A percentile compares a stretch with the other conserved stretches of the same genome.
phyloP scores from a whole-genome alignment of 2,113 vertebrate genomes.

The Willisornis vidua region DNA sequence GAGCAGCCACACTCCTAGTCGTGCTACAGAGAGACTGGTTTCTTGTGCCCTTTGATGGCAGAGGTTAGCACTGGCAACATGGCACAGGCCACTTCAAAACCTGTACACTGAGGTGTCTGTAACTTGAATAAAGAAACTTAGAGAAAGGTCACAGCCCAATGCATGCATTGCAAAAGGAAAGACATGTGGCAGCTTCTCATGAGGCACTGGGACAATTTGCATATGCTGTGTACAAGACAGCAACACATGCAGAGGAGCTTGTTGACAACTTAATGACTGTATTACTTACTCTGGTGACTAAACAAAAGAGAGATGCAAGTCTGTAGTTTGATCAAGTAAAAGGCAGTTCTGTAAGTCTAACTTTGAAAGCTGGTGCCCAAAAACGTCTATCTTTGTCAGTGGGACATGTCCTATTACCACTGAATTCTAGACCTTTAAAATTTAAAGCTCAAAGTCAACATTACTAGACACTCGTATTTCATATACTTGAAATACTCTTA shows the following conservation, averaged over 20 bases:
- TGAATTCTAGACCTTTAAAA: not conserved
- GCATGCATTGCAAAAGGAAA: not conserved
- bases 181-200: not conserved
- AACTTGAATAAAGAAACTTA: slow-evolving; percentile 28
- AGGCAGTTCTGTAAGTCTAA: not conserved
- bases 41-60: not conserved
- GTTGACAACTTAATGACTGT: not conserved
- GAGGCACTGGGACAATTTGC: not conserved
- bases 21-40: accelerated
- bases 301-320: not conserved
- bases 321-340: not conserved
- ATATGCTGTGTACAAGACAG: not conserved
- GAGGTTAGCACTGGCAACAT: not conserved
- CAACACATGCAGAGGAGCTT: slow-evolving; percentile 17
- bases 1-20: not conserved
- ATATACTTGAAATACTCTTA: not conserved
- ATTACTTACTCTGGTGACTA: not conserved
- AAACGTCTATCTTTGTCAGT: not conserved
- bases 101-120: not conserved
- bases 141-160: not conserved
- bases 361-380: not conserved
- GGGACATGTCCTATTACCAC: not conserved
- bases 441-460: not conserved
- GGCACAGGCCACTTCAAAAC: not conserved
- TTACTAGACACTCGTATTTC: not conserved